These are phyloP conservation scores for Heliconius hewitsoni DNA, from an alignment of 1,140 invertebrate genomes.

Conservation along the genomic window DNA sequence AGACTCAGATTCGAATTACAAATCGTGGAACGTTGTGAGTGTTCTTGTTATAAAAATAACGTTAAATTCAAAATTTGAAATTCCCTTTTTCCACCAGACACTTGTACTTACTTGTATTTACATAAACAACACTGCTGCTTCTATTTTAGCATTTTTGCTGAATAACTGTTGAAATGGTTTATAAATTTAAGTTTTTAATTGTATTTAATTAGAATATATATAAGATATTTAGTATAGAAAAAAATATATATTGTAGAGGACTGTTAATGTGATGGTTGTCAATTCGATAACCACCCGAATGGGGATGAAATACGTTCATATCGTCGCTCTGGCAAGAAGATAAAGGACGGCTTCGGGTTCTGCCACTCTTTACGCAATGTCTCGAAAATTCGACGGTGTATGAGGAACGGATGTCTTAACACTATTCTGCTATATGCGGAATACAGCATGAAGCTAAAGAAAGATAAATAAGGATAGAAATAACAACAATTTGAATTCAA, in stretches of 20 bases:
- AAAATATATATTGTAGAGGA: too few species aligned
- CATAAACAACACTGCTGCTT: slow-evolving; percentile 20
- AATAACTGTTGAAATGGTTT: not conserved
- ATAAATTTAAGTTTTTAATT: not conserved
- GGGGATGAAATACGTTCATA: too few species aligned
- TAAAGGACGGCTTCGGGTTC: too few species aligned
- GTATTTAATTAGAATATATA: not conserved
- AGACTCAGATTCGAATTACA: slow-evolving; percentile 29
- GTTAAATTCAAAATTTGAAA: slow-evolving; percentile 30
- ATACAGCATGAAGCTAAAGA: too few species aligned
- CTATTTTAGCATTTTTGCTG: not conserved
- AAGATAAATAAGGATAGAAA: not conserved
- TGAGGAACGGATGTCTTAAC: too few species aligned
- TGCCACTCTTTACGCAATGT: too few species aligned
- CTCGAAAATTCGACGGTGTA: too few species aligned
- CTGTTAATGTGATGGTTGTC: too few species aligned
- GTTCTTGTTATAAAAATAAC: slow-evolving; percentile 32
- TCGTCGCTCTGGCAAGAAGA: too few species aligned
- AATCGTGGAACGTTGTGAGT: slow-evolving; percentile 26
- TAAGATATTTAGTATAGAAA: too few species aligned
- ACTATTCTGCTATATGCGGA: too few species aligned
- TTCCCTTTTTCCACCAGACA: slow-evolving; percentile 20
- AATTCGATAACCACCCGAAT: too few species aligned
- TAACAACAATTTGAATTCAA: not conserved
- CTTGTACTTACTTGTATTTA: slow-evolving; percentile 20